A percentile compares a stretch with the other conserved stretches of the same genome.
phyloP scores from a whole-genome alignment of 2,797 vertebrate species.

The Emys orbicularis region DNA sequence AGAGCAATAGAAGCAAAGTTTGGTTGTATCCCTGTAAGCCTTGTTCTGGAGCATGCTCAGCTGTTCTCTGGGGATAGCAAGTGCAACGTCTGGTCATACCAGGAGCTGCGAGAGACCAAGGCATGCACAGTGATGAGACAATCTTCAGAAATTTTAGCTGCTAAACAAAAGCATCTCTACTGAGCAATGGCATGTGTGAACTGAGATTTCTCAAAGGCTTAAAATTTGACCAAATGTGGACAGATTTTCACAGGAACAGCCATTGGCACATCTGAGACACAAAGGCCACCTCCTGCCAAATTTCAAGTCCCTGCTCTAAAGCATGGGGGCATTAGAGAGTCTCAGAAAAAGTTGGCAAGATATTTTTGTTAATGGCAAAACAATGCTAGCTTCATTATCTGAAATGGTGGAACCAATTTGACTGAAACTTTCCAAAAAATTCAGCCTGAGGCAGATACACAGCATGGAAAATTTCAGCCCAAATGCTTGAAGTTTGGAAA shows the following conservation, averaged over 20 bases:
- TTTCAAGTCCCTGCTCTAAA: not conserved
- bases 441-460: too few relatives aligned
- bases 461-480: too few relatives aligned
- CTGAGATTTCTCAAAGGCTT: too few relatives aligned
- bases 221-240: too few relatives aligned
- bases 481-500: too few relatives aligned
- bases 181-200: not conserved
- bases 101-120: not conserved
- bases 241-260: not conserved
- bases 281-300: not conserved
- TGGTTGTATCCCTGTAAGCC: not conserved
- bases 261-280: too few relatives aligned
- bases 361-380: too few relatives aligned
- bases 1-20: not conserved
- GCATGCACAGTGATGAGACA: not conserved
- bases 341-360: not conserved
- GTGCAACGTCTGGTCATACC: not conserved
- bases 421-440: too few relatives aligned
- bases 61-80: not conserved
- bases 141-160: not conserved
- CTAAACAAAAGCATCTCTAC: not conserved
- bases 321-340: not conserved
- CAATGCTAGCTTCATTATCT: too few relatives aligned
- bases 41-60: not conserved
- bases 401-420: too few relatives aligned